Evolutionary conservation across 2,113 vertebrate species (phyloP), one percentile per base, ranked within the genome.

Genomic region (Lathamus discolor): DNA sequence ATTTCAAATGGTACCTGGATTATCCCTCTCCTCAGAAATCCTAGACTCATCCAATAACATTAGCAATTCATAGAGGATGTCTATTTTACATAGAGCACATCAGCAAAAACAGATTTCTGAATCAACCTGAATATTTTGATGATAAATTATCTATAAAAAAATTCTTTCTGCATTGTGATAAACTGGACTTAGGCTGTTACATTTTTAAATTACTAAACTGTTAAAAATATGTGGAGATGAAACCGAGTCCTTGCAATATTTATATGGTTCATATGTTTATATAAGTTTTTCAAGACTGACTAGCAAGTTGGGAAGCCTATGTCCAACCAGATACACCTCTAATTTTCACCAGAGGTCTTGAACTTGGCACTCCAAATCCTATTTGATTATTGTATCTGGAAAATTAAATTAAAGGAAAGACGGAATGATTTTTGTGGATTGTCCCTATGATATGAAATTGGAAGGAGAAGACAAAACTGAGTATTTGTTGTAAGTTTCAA

Each of bases 81-180:
- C n/a, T 87, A 15, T 54, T 41, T 52, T 78, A 91, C 55, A 68
- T 35, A 54, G n/a, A 66, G 51, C 84, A 51, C 66, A 87, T 72
- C 59, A 77, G 59, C 13, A 59, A 90, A 89, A 92, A 75, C 16
- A 68, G 82, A 93, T 73, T 83, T 72, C 75, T 81, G n/a, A 94
- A 86, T 63, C 15, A 28, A 49, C 43, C 44, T 18, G 62, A 62
- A 48, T 87, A 92, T 68, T 82, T 94, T 85, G n/a, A 73, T 67
- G 75, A 91, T 76, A 66, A 92, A 90, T 83, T 88, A 67, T 52
- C 70, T 64, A 88, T 62, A 85, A 83, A 86, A 86, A 76, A 57
- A 41, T 16, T 48, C 28, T 78, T 64, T 54, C 66, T n/a, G 6
- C 12, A 33, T 33, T 64, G 52, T 61, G 54, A 63, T 43, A 69